Base-by-base conservation (phyloP, 2,888 invertebrate species). In the Pterostichus madidus region DNA sequence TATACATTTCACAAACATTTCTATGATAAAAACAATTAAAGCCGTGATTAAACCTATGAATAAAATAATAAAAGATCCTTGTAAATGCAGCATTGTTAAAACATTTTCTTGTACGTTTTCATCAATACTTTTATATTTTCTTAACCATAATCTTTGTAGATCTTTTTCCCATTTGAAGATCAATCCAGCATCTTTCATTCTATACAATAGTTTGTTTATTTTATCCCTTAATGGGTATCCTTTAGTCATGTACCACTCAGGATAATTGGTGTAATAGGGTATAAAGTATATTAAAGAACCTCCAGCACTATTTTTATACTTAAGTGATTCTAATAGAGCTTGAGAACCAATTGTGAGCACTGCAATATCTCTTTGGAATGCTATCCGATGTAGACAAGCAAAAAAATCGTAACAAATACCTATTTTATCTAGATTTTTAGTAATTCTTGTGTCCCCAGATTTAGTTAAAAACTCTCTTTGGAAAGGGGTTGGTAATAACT, bases 211-310 rank as follows among this genome's bases (percentile, higher is more conserved):
- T 32, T 39, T 77, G 17, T 82, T n/a, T 8, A 82, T 49, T 32
- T 39, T 7, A 15, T 83, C 35, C 31, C 17, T 76, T 11, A 77
- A 7, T 3, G 82, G 82, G 15, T 53, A 77, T 3, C 82, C 77
- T 76, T 83, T 77, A 0, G 76, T 76, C 82, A 83, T 76, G 15
- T 76, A 82, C 31, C 49, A 52, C 32, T 76, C 17, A 13, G 61
- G n/a, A 35, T 15, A 24, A 17, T 32, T 31, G 2, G 49, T 32
- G 13, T 76, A 46, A 15, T 91, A 90, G 10, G 4, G n/a, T 5
- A 53, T 52, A 7, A n/a, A 35, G 17, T 82, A 61, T 8, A 82
- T 64, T 49, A 61, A 32, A 8, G 82, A 39, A 35, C 64, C 13
- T 24, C 49, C 61, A 7, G 13, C 49, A 1, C 5, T 0, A 13